phyloP scores from a whole-genome alignment of 2,113 vertebrate species.

The Rallus limicola region DNA sequence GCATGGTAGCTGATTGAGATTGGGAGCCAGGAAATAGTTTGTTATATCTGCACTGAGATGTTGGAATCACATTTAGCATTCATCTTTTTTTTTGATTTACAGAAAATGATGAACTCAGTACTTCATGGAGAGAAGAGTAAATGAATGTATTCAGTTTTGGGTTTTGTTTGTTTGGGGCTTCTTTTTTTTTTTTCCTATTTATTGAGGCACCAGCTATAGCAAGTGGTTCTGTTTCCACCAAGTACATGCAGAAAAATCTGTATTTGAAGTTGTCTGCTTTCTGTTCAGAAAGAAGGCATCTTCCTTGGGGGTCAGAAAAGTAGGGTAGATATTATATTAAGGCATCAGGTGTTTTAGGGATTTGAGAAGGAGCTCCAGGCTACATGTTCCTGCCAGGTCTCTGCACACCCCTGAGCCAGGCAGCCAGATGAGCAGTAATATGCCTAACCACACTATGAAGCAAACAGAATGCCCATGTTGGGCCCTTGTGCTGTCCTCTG shows the following conservation, averaged over 20 bases:
- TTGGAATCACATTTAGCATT: neutral
- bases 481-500: too few species aligned
- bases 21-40: neutral
- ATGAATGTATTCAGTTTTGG: neutral
- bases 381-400: rapidly evolving
- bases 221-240: neutral
- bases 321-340: rapidly evolving
- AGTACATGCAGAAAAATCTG: neutral
- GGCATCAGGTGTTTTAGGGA: too few species aligned
- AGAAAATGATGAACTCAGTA: neutral
- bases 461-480: neutral
- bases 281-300: neutral
- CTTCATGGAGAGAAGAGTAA: neutral
- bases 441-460: neutral
- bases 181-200: neutral
- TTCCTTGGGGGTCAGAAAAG: neutral
- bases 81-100: neutral
- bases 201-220: neutral
- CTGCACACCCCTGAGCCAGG: rapidly evolving
- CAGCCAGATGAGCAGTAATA: rapidly evolving
- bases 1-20: neutral
- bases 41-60: neutral
- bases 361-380: neutral
- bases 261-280: neutral
- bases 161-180: neutral